Percentiles rank a stretch among this genome's conserved stretches.
These are phyloP conservation scores for Phortica okadai DNA, from an alignment of 2,888 invertebrate genomes.

Conservation along the genomic window DNA sequence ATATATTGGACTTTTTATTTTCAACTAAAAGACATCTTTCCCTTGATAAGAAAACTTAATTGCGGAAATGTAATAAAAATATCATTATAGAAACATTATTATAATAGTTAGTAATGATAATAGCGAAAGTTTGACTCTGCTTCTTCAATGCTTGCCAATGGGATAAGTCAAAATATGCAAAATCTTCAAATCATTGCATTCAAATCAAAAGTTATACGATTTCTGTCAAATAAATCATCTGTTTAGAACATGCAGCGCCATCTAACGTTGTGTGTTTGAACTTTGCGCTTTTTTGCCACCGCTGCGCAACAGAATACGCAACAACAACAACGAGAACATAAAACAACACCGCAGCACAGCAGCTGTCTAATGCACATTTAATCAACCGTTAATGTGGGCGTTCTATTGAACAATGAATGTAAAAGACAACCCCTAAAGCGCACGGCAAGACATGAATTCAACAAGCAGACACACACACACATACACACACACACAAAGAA, in stretches of 20 bases:
- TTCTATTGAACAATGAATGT: conserved; percentile 13
- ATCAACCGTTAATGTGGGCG: conserved; percentile 24
- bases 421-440: conserved; percentile 12
- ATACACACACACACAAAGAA: neutral
- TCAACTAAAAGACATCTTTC: no score
- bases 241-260: conserved; percentile 4
- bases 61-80: no score
- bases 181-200: no score
- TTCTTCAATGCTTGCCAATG: no score
- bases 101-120: no score
- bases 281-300: neutral
- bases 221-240: neutral
- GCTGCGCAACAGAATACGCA: neutral
- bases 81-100: no score
- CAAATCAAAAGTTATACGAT: neutral
- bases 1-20: no score
- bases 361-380: neutral
- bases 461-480: neutral
- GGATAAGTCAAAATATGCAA: no score
- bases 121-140: no score
- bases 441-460: neutral
- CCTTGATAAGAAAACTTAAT: no score
- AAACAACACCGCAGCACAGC: neutral
- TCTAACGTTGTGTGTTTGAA: neutral
- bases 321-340: neutral